phyloP scores from a whole-genome alignment of 2,113 vertebrate genomes.

The Bujurquina vittata region DNA sequence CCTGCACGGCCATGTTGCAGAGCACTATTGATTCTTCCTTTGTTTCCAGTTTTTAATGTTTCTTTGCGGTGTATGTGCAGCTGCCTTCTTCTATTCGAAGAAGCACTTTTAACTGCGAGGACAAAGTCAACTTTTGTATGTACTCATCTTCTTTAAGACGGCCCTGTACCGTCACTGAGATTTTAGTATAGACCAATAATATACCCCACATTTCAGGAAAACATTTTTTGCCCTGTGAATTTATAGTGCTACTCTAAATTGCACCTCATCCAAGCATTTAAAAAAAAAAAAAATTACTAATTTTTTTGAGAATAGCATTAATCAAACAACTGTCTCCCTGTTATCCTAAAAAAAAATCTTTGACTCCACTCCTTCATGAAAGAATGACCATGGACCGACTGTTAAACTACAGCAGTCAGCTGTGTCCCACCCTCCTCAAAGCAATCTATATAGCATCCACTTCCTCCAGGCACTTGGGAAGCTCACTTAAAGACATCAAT shows the following conservation, averaged over 20 bases:
- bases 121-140: slow-evolving; percentile 17
- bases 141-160: neutral
- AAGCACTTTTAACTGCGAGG: neutral
- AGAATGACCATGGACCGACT: neutral
- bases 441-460: slow-evolving; percentile 68
- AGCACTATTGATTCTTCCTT: slow-evolving; percentile 50
- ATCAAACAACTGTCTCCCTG: neutral
- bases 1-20: slow-evolving; percentile 10
- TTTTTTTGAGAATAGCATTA: neutral
- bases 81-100: neutral
- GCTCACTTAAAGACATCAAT: slow-evolving; percentile 78
- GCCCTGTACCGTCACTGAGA: neutral
- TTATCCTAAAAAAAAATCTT: neutral
- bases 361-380: neutral
- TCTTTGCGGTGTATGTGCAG: slow-evolving; percentile 5
- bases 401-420: slow-evolving; percentile 30
- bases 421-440: slow-evolving; percentile 41
- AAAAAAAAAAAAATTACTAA: too few species aligned
- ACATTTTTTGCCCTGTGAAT: neutral
- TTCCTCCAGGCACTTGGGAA: slow-evolving; percentile 55
- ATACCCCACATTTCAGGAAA: neutral
- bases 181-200: neutral
- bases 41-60: slow-evolving; percentile 32
- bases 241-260: neutral
- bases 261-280: neutral